phyloP scores from a whole-genome alignment of 2,113 vertebrate genomes.

The Telmatochromis sp. region DNA sequence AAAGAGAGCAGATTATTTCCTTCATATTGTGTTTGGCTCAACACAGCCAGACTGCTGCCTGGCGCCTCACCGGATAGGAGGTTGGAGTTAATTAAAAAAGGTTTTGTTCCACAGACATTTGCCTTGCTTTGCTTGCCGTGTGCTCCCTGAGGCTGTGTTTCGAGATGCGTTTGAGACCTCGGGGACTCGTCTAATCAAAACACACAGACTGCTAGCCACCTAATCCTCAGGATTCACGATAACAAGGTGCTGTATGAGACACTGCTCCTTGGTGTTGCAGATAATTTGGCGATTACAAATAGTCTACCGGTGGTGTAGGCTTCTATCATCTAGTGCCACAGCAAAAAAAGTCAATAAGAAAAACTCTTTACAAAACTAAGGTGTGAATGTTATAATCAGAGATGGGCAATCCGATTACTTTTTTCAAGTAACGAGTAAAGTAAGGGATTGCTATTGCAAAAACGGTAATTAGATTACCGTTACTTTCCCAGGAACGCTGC shows the following conservation, averaged over 20 bases:
- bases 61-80: background rate
- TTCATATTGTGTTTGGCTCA: slow-evolving; percentile 2
- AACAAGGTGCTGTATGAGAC: background rate
- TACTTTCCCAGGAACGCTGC: no score
- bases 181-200: slow-evolving; percentile 28
- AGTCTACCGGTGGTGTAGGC: background rate
- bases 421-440: no score
- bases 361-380: background rate
- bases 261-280: background rate
- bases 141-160: slow-evolving; percentile 6
- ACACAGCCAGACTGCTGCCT: slow-evolving; percentile 7
- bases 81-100: slow-evolving; percentile 42
- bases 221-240: slow-evolving; percentile 12
- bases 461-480: no score
- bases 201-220: background rate
- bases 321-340: background rate
- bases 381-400: background rate
- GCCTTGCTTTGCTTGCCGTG: background rate
- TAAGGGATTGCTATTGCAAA: no score
- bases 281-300: background rate
- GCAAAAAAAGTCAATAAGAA: background rate
- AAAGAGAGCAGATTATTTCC: slow-evolving; percentile 8
- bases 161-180: slow-evolving; percentile 6
- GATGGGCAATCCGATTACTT: no score
- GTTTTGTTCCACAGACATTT: slow-evolving; percentile 17